Percentiles rank a stretch among this genome's conserved stretches.
Evolutionary conservation across 35 echinoderm and acorn worm species (phyloP).

Genomic region (Holothuria glaberrima): DNA sequence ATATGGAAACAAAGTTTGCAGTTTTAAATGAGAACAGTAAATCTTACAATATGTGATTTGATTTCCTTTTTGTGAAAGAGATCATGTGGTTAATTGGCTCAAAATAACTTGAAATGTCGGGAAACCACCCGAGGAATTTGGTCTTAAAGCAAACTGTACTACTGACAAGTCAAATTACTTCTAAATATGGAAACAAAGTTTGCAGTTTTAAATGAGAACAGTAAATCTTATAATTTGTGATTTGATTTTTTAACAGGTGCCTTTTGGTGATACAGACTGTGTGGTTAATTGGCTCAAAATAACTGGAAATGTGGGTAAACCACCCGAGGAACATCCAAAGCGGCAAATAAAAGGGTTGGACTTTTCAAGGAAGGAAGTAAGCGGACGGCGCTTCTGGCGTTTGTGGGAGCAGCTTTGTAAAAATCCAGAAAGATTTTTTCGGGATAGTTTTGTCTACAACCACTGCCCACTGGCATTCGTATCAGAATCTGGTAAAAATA

Average conservation of each 20-base stretch:
- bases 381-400: slow-evolving; percentile 90
- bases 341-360: slow-evolving; percentile 80
- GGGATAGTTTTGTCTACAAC: slow-evolving; percentile 89
- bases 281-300: slow-evolving; percentile 87
- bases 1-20: too few relatives aligned
- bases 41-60: too few relatives aligned
- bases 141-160: too few relatives aligned
- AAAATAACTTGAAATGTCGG: too few relatives aligned
- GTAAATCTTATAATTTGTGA: too few relatives aligned
- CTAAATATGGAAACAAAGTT: too few relatives aligned
- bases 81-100: too few relatives aligned
- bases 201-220: too few relatives aligned
- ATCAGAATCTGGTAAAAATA: slow-evolving; percentile 82
- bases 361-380: slow-evolving; percentile 85
- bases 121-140: too few relatives aligned
- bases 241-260: slow-evolving; percentile 76
- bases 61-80: too few relatives aligned
- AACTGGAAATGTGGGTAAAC: slow-evolving; percentile 87
- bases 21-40: too few relatives aligned
- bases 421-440: slow-evolving; percentile 84
- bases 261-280: slow-evolving; percentile 90
- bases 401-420: slow-evolving; percentile 87
- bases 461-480: slow-evolving; percentile 95
- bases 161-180: too few relatives aligned
- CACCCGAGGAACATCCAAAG: slow-evolving; percentile 90